Evolutionary conservation across 2,113 vertebrate species (phyloP).

Genomic region (Trogon melanurus): DNA sequence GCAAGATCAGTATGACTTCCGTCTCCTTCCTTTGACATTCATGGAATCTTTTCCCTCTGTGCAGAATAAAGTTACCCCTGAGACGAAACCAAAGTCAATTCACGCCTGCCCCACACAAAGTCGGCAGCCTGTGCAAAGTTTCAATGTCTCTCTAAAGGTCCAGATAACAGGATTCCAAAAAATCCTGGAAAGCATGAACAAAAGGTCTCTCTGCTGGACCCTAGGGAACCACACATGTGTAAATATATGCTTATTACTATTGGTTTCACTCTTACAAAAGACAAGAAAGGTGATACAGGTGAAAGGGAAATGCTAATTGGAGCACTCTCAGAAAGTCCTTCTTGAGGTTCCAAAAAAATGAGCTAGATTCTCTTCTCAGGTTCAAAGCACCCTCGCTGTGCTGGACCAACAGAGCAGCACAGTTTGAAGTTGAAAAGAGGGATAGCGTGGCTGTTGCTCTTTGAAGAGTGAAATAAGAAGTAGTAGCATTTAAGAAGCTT

Average conservation of each 20-base stretch:
- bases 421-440: conserved; percentile 76
- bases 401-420: conserved; percentile 61
- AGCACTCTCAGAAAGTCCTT: conserved; percentile 65
- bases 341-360: conserved; percentile 55
- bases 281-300: conserved; percentile 43
- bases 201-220: conserved; percentile 51
- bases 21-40: conserved; percentile 14
- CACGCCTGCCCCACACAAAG: conserved; percentile 20
- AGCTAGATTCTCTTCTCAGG: conserved; percentile 68
- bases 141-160: conserved; percentile 42
- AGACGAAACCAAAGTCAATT: conserved; percentile 31
- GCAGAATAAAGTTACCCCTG: conserved; percentile 14
- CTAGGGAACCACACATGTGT: conserved; percentile 7
- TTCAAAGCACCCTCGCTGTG: conserved; percentile 75
- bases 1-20: background rate
- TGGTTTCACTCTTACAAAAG: background rate
- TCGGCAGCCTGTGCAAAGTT: conserved; percentile 44
- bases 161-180: conserved; percentile 56
- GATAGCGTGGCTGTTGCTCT: conserved; percentile 65
- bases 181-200: background rate
- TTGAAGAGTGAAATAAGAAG: conserved; percentile 75
- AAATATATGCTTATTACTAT: background rate
- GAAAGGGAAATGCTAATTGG: conserved; percentile 68
- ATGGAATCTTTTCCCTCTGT: background rate
- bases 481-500: conserved; percentile 70